These are phyloP conservation scores for Karalla daura DNA, from an alignment of 2,797 vertebrate species.

Conservation along the genomic window DNA sequence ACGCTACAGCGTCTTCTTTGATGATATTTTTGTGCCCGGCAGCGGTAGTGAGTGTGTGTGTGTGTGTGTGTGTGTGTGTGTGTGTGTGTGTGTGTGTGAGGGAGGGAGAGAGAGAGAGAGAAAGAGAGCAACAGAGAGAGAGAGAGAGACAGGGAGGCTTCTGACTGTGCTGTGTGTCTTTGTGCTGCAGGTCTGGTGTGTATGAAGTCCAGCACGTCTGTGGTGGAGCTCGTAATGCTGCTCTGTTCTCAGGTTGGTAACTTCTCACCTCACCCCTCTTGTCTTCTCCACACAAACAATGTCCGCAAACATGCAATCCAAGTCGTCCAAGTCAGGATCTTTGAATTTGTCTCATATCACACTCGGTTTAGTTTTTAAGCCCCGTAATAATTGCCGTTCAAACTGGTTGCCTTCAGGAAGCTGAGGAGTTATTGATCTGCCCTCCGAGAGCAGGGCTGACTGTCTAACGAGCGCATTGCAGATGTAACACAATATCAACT, in stretches of 20 bases:
- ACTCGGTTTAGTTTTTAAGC: not conserved
- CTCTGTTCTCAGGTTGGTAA: constrained; percentile 95
- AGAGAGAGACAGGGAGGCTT: constrained; percentile 36
- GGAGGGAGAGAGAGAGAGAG: constrained; percentile 10
- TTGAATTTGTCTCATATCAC: not conserved
- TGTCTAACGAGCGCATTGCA: constrained; percentile 59
- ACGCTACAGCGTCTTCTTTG: constrained; percentile 45
- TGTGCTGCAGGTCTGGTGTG: constrained; percentile 91
- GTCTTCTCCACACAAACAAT: not conserved
- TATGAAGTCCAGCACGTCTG: constrained; percentile 98
- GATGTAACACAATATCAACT: constrained; percentile 65
- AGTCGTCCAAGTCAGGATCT: not conserved
- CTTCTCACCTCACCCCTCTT: not conserved
- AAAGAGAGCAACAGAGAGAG: no score
- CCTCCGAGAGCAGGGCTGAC: constrained; percentile 17
- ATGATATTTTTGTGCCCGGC: constrained; percentile 51
- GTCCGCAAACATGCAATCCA: not conserved
- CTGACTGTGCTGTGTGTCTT: constrained; percentile 68
- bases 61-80: constrained; percentile 16
- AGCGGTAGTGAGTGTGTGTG: not conserved
- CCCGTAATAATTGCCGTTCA: not conserved
- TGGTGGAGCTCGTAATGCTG: constrained; percentile 98
- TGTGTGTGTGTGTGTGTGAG: constrained; percentile 13
- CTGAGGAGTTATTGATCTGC: constrained; percentile 48
- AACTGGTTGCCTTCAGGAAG: constrained; percentile 1